Percentiles rank a stretch among this genome's conserved stretches.
phyloP scores from a whole-genome alignment of 2,797 vertebrate genomes.

The Oreochromis grahami region DNA sequence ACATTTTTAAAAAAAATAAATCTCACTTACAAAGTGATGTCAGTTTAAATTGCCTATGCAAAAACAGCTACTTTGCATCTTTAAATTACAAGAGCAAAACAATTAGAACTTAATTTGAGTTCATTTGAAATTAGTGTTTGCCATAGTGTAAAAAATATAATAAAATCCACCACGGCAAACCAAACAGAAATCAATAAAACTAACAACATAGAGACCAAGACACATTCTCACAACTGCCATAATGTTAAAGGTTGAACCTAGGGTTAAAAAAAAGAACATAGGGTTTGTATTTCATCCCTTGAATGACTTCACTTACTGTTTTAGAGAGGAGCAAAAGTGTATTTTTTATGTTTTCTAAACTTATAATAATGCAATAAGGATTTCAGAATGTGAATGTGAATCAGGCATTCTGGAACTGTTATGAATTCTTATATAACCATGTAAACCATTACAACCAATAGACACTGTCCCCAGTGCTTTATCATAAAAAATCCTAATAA shows the following conservation, averaged over 20 bases:
- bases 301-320: background rate
- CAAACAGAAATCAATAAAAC: background rate
- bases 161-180: background rate
- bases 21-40: background rate
- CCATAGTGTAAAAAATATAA: background rate
- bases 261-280: background rate
- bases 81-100: background rate
- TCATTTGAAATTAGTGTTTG: background rate
- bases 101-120: background rate
- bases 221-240: background rate
- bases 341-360: background rate
- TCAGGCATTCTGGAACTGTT: background rate
- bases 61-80: background rate
- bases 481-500: background rate
- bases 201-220: background rate
- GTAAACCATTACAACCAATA: background rate
- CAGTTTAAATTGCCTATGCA: background rate
- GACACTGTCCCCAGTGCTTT: background rate
- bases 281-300: background rate
- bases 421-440: background rate
- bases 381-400: background rate
- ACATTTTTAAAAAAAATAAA: rapidly evolving
- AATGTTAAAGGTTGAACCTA: background rate
- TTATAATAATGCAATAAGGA: background rate
- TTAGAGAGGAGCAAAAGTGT: background rate